Percentiles rank a stretch among this genome's conserved stretches.
These are phyloP conservation scores for Gasteruption jaculator DNA, from an alignment of 2,888 invertebrate genomes.

Conservation along the genomic window DNA sequence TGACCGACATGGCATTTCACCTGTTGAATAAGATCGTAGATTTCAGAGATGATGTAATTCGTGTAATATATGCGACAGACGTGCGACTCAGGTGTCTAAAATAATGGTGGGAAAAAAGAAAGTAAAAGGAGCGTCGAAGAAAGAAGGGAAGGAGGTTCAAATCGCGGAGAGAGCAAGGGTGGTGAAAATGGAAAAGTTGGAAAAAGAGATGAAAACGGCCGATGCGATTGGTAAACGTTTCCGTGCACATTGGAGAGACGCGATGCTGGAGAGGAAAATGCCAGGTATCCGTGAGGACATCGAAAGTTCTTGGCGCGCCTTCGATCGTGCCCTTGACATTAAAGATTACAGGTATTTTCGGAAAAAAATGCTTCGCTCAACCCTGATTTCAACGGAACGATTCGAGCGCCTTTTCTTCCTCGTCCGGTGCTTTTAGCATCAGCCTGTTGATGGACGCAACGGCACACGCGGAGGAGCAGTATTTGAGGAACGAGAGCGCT, in stretches of 20 bases:
- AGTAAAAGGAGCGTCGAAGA: slow-evolving; percentile 11
- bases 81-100: too few species aligned
- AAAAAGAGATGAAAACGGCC: slow-evolving; percentile 46
- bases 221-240: slow-evolving; percentile 38
- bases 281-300: slow-evolving; percentile 49
- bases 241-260: slow-evolving; percentile 48
- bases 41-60: too few species aligned
- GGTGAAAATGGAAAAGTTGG: slow-evolving; percentile 32
- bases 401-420: too few species aligned
- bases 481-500: slow-evolving; percentile 42
- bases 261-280: slow-evolving; percentile 46
- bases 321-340: slow-evolving; percentile 51
- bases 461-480: slow-evolving; percentile 47
- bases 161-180: slow-evolving; percentile 30
- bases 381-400: too few species aligned
- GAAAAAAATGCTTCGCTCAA: too few species aligned
- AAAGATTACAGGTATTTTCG: slow-evolving; percentile 48
- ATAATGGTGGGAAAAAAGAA: background rate
- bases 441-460: slow-evolving; percentile 48
- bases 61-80: too few species aligned
- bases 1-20: too few species aligned
- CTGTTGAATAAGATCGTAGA: too few species aligned
- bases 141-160: too few species aligned
- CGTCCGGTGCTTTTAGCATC: slow-evolving; percentile 19
- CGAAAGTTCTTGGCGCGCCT: slow-evolving; percentile 49